These are phyloP conservation scores for Rhegmatorhina hoffmannsi DNA, from an alignment of 2,113 vertebrate genomes.

Conservation along the genomic window DNA sequence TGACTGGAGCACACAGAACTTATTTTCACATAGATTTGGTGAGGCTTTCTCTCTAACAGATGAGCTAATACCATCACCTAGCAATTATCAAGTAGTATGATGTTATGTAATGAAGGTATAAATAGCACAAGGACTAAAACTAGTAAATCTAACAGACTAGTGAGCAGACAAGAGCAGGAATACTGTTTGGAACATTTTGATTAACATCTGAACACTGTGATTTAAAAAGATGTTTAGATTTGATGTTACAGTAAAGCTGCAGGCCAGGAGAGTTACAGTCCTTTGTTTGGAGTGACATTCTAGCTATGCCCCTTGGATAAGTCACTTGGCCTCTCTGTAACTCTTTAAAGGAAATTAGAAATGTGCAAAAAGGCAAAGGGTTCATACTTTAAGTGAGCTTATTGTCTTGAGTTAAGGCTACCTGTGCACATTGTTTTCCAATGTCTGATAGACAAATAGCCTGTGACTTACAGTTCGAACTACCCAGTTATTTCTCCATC, in stretches of 20 bases:
- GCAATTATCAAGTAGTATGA: constrained; percentile 53
- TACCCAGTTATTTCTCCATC: not conserved
- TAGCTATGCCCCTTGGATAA: not conserved
- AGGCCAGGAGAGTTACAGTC: not conserved
- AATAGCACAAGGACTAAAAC: constrained; percentile 41
- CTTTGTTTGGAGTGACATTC: not conserved
- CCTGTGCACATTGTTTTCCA: not conserved
- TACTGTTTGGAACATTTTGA: constrained; percentile 9
- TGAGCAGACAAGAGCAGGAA: not conserved
- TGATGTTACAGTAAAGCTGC: not conserved
- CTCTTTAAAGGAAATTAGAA: not conserved
- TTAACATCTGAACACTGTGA: not conserved
- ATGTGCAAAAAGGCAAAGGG: not conserved
- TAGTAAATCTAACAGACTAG: constrained; percentile 40
- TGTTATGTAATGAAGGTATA: constrained; percentile 65
- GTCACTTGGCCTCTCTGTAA: not conserved
- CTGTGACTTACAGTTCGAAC: not conserved
- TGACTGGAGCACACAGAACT: not conserved
- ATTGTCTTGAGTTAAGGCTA: not conserved
- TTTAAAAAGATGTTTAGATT: not conserved
- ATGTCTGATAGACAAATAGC: not conserved
- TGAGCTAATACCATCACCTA: constrained; percentile 46
- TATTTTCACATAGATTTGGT: not conserved
- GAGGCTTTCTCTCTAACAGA: constrained; percentile 18
- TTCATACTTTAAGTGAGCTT: not conserved